Evolutionary conservation across 2,888 invertebrate species (phyloP).

Genomic region (Scaeva pyrastri): DNA sequence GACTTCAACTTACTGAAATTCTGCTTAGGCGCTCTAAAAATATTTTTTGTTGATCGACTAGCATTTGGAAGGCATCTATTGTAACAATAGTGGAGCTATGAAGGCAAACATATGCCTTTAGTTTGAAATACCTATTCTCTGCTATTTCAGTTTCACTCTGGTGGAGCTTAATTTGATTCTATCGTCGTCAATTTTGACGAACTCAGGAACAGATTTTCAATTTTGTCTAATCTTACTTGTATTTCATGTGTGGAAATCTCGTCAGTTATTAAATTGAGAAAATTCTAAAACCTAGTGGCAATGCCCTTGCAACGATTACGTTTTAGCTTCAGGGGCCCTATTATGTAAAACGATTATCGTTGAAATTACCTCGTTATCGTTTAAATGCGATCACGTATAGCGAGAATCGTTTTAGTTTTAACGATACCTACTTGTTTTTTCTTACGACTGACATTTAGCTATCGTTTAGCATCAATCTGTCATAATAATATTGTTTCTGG

Average conservation of each 20-base stretch:
- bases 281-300: not conserved
- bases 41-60: not conserved
- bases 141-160: not conserved
- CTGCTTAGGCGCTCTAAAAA: conserved; percentile 2
- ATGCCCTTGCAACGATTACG: not conserved
- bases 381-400: too few relatives aligned
- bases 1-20: not conserved
- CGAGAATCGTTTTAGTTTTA: too few relatives aligned
- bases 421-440: too few relatives aligned
- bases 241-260: not conserved
- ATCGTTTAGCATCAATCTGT: too few relatives aligned
- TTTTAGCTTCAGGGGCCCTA: not conserved
- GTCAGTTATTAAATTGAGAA: not conserved
- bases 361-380: too few relatives aligned
- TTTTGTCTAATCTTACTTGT: not conserved
- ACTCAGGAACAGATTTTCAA: not conserved
- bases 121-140: too few relatives aligned
- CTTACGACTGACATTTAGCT: too few relatives aligned
- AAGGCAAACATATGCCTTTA: not conserved
- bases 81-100: not conserved
- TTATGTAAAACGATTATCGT: too few relatives aligned
- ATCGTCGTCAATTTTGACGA: not conserved
- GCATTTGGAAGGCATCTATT: not conserved
- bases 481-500: too few relatives aligned
- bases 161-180: not conserved